A percentile compares a stretch with the other conserved stretches of the same genome.
phyloP scores from a whole-genome alignment of 2,113 vertebrate species.

The Phodopus roborovskii region DNA sequence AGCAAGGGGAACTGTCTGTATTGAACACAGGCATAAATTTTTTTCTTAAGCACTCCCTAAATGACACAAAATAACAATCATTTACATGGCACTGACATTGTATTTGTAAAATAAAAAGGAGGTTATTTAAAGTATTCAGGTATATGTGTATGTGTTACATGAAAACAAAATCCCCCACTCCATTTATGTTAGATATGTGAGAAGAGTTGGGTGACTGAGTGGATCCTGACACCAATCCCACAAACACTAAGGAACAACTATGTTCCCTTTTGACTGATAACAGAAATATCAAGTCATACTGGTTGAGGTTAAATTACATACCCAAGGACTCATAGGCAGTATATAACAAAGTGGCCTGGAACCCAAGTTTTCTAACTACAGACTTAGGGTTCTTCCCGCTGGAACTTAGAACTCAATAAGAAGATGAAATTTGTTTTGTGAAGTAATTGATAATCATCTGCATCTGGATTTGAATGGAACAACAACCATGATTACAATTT shows the following conservation, averaged over 20 bases:
- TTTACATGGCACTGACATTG: not conserved
- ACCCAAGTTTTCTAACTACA: not conserved
- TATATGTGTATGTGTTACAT: not conserved
- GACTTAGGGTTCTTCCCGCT: not conserved
- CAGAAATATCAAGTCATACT: not conserved
- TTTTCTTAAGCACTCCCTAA: not conserved
- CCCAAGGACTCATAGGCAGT: not conserved
- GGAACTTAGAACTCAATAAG: slow-evolving; percentile 38
- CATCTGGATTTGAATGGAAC: slow-evolving; percentile 42
- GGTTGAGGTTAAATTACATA: not conserved
- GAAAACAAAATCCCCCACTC: not conserved
- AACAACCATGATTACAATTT: slow-evolving; percentile 5
- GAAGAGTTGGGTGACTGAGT: not conserved
- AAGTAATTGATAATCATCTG: slow-evolving; percentile 53
- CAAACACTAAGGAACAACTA: not conserved
- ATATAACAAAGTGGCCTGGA: not conserved
- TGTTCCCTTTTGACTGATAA: not conserved
- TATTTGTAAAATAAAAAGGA: not conserved
- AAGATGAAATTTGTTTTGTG: slow-evolving; percentile 41
- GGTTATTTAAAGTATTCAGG: not conserved
- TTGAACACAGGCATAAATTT: not conserved
- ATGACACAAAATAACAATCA: not conserved
- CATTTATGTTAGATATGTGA: not conserved
- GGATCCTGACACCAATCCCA: not conserved
- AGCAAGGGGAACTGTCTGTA: not conserved